Base-by-base conservation (phyloP, 2,797 vertebrate species). In the Intellagama lesueurii region DNA sequence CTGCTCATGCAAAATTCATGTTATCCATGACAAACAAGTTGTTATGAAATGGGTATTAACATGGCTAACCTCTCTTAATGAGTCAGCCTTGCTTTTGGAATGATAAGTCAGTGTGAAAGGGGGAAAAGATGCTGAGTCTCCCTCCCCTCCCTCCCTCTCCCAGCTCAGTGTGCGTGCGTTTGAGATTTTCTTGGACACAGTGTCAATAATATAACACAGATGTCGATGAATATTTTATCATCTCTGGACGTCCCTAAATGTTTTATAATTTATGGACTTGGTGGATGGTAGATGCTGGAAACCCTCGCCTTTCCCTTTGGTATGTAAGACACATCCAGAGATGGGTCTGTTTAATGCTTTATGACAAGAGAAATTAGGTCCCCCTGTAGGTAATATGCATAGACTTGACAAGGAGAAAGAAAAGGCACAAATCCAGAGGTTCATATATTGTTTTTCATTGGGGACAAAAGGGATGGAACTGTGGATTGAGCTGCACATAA, bases 181-280 rank as follows among this genome's bases (percentile, higher is more conserved):
- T 83, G 78, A 2, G 91, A 56, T 91, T 92, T 83, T 91, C 84
- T 87, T 68, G 87, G 69, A 83, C 84, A 90, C 76, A 17, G 76
- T 91, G 87, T 92, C 90, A 90, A 93, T 87, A 83, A 88, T 91
- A 89, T 44, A 91, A 91, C 89, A 87, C 92, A 94, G 94, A 94
- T 94, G 94, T 91, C 91, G 85, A 83, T 93, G 92, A 95, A 95
- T 93, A 92, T 94, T 96, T 95, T 89, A 94, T 94, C 88, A 85
- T 89, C 93, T 87, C 90, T 78, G 87, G 93, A 91, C 81, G 91
- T 88, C 88, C 78, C 91, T 94, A 87, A 95, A 94, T 93, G 92
- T 94, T 95, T 95, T 90, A 93, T 94, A 85, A 89, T 94, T 94
- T 92, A 92, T 93, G 90, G 64, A 83, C 44, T 69, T 17, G 91